These are phyloP conservation scores for Acomys russatus DNA, from an alignment of 2,797 vertebrate species.

Conservation along the genomic window DNA sequence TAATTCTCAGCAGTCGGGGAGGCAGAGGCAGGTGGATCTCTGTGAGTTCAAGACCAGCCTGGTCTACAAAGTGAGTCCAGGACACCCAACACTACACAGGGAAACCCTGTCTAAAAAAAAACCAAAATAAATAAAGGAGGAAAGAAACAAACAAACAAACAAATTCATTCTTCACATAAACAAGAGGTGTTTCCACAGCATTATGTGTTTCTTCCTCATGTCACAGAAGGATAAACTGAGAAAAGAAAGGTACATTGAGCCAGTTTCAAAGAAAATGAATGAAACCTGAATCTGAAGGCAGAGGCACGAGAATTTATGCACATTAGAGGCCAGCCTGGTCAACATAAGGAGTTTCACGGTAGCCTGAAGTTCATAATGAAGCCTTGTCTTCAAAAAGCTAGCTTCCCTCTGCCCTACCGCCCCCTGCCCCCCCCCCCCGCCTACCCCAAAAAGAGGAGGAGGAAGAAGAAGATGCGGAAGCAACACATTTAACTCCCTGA, in stretches of 20 bases:
- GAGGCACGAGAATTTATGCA: neutral
- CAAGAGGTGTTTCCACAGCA: constrained; percentile 22
- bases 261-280: constrained; percentile 37
- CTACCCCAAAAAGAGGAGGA: neutral
- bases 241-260: neutral
- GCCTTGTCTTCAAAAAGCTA: neutral
- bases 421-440: too few species aligned
- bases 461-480: constrained; percentile 44
- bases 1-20: too few species aligned
- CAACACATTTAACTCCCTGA: constrained; percentile 47
- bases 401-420: too few species aligned
- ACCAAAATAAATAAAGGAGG: too few species aligned
- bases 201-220: constrained; percentile 31
- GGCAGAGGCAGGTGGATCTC: too few species aligned
- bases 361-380: neutral
- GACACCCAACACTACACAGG: too few species aligned
- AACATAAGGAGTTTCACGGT: neutral
- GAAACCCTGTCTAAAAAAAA: too few species aligned
- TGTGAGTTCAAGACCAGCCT: too few species aligned
- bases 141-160: too few species aligned
- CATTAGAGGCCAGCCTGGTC: neutral
- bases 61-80: too few species aligned
- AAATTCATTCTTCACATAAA: constrained; percentile 29
- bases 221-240: constrained; percentile 52
- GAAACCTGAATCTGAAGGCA: constrained; percentile 23